Base-by-base conservation (phyloP, 2,113 vertebrate genomes). In the Benitochromis conjunctus region DNA sequence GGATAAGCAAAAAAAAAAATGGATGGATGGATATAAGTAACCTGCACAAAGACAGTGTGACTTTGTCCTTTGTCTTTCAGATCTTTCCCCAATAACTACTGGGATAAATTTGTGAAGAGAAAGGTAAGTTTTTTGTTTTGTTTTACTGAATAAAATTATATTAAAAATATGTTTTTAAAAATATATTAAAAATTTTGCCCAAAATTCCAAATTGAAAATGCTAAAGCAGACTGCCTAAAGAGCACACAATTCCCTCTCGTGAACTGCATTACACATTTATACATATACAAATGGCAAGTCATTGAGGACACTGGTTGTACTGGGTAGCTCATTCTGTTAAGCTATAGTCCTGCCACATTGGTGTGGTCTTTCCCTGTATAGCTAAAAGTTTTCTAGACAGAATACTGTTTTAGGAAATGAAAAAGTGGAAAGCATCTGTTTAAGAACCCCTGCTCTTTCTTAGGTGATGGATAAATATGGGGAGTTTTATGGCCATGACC, bases 391-490 rank as follows among this genome's bases (percentile, higher is more conserved):
- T 71, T 71, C 21, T 46, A 26, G 41, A 26, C 10, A 18, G 13
- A 46, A 48, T 74, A 74, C 21, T 48, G 9, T 18, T 48, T 29
- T 1, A 14, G 9, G 24, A 48, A 48, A 74, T 19, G 5, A 48
- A 74, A 71, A 8, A 18, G 24, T 71, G 26, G 21, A 54, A 76
- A 48, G 38, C 24, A 10, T 69, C 74, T 56, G 2, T 34, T 77
- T 3, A 80, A 46, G 10, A 43, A 10, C 18, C 85, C 6, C 24
- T 77, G 12, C 43, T 74, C n/a, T 31, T 74, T n/a, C 80, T 78
- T 89, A 99, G 98, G 98, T 99, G 56, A 99, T 99, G 98, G 98
- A 99, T 95, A 99, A 99, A 86, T 99, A 99, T 1, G 98, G 98
- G 5, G 98, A 99, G 86, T 99, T 99, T 92, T 99, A 99, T 7